Evolutionary conservation across 2,888 invertebrate species (phyloP), one percentile per base, ranked within the genome.

Genomic region (Himalopsyche tibetana): DNA sequence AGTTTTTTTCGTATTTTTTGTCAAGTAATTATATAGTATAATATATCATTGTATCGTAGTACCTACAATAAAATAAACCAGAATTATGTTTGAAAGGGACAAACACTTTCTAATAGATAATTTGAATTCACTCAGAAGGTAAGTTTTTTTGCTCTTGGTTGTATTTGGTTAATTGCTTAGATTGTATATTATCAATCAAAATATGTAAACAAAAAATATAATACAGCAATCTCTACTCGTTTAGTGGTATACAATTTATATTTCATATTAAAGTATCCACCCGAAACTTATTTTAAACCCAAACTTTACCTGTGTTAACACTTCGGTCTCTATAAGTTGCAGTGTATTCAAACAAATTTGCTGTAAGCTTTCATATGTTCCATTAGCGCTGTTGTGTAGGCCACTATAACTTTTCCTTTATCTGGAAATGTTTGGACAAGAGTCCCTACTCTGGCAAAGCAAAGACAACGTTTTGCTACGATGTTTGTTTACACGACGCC

Each of bases 341-440:
- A 86, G 56, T 82, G 83, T 85, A 85, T 87, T 87, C 83, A 85
- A 84, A 87, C 85, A 85, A 83, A 80, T 85, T 87, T 84, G 55
- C 80, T 80, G 84, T 87, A 80, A 83, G 87, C 84, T 84, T 87
- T 84, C 85, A 82, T 83, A 87, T 84, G 87, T 87, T 87, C 87
- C 87, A 87, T 87, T 87, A 87, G 63, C 82, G 85, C 56, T 84
- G 74, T 74, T 74, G 87, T 80, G 84, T 56, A 85, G 80, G 82
- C 85, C 55, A 87, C 87, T 85, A 87, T 87, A 87, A 87, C 87
- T 87, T 87, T 87, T 87, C 87, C 87, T 87, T 85, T 87, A 87
- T 87, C 87, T 63, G 42, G 69, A 40, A 69, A 42, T 87, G 85
- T 87, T 87, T 87, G 85, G 83, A 87, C 87, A 87, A 86, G 86